Percentiles rank a stretch among this genome's conserved stretches.
phyloP scores from a whole-genome alignment of 2,888 invertebrate species.

The Ophion slaviceki region DNA sequence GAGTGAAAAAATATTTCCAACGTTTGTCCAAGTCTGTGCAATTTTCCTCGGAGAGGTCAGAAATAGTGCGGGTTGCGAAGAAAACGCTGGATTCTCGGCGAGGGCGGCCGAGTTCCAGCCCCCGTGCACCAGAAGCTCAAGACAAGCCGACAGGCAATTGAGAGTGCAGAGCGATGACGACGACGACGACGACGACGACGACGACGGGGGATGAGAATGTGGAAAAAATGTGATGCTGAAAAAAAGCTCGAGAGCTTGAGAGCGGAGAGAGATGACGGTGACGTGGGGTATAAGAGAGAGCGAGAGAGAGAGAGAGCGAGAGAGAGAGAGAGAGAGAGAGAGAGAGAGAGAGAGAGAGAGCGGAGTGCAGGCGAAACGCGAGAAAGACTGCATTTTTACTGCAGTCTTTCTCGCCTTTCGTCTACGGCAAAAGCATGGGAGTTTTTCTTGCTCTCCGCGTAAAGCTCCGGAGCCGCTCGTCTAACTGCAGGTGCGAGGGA shows the following conservation, averaged over 20 bases:
- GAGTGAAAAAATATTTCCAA: background rate
- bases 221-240: slow-evolving; percentile 47
- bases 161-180: slow-evolving; percentile 63
- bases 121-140: slow-evolving; percentile 3
- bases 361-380: slow-evolving; percentile 36
- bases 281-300: slow-evolving; percentile 45
- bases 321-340: slow-evolving; percentile 46
- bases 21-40: background rate
- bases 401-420: slow-evolving; percentile 4
- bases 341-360: background rate
- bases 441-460: slow-evolving; percentile 20
- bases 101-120: background rate
- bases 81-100: background rate
- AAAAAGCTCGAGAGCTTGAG: slow-evolving; percentile 53
- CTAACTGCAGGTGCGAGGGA: background rate
- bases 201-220: background rate
- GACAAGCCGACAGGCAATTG: slow-evolving; percentile 72
- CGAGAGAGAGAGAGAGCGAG: slow-evolving; percentile 29
- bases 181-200: background rate
- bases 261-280: slow-evolving; percentile 17
- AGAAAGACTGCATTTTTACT: slow-evolving; percentile 20
- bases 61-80: background rate
- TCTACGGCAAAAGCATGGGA: slow-evolving; percentile 14
- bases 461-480: background rate
- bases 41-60: slow-evolving; percentile 3